phyloP scores from a whole-genome alignment of 2,797 vertebrate species.

The Onychomys torridus region DNA sequence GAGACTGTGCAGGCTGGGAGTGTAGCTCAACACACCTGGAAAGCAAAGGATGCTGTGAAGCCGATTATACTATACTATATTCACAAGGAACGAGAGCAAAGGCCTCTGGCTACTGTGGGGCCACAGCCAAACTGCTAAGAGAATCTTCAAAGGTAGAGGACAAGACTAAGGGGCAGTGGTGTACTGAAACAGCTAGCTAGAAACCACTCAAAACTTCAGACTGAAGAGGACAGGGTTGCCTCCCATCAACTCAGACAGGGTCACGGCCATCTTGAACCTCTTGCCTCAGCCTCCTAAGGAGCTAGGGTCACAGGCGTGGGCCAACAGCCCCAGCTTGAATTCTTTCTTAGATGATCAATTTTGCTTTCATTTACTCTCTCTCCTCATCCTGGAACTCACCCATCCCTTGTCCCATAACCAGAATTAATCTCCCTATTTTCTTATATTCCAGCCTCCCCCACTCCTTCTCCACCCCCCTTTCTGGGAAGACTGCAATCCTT shows the following conservation, averaged over 20 bases:
- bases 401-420: neutral
- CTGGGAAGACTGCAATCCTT: neutral
- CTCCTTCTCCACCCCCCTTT: neutral
- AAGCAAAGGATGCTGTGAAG: neutral
- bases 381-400: neutral
- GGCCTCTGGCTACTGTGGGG: neutral
- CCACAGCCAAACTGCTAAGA: slow-evolving; percentile 48
- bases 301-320: neutral
- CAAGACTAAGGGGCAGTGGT: neutral
- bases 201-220: slow-evolving; percentile 19
- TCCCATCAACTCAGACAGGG: slow-evolving; percentile 38
- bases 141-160: slow-evolving; percentile 54
- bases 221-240: slow-evolving; percentile 58
- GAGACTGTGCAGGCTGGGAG: neutral
- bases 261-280: neutral
- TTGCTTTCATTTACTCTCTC: neutral
- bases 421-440: neutral
- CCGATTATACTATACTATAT: neutral
- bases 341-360: slow-evolving; percentile 1
- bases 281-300: neutral
- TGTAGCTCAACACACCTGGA: neutral
- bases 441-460: neutral
- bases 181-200: neutral
- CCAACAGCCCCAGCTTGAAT: neutral
- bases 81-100: neutral